Evolutionary conservation across 2,797 vertebrate species (phyloP), one percentile per base, ranked within the genome.

Genomic region (Phyllotis vaccarum): DNA sequence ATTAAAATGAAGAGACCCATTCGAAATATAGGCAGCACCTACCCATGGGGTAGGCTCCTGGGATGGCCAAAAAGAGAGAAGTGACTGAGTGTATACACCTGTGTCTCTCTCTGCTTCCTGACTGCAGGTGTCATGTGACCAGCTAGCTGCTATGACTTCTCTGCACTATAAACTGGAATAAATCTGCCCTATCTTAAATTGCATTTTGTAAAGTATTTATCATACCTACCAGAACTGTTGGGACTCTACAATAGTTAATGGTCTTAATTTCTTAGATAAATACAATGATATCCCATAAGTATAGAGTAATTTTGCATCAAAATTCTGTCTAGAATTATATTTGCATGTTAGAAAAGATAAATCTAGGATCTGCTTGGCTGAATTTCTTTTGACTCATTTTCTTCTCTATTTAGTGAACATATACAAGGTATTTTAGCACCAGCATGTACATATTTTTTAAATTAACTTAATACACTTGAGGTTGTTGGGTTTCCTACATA

Each of bases 271-370:
- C 58, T 89, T 72, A 66, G 14, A 66, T 62, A 46, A 82, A 62
- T 82, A 6, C 0, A 49, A 82, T 58, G 58, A 72, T 72, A 64
- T 64, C 49, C 14, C 40, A 29, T 52, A 93, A 88, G 31, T 72
- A 21, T 72, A 46, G 21, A 37, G 21, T 13, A 37, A 19, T 83
- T 66, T 60, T n/a, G 19, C 34, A 49, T 49, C 19, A 93, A 89
- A 81, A 80, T 52, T 37, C 19, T 49, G 24, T 21, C 22, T 24
- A 66, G 31, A 66, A 49, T 66, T 66, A 66, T 74, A 66, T 74
- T 81, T 75, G 27, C 29, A 19, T 80, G 49, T 43, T 88, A 96
- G 31, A 76, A 89, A 80, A 90, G 54, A 17, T 37, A 66, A 92
- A 54, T 34, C 62, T 66, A 85, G 43, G 31, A 85, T 27, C 2